Evolutionary conservation across 1,140 invertebrate species (phyloP).

Genomic region (Cecropterus lyciades): DNA sequence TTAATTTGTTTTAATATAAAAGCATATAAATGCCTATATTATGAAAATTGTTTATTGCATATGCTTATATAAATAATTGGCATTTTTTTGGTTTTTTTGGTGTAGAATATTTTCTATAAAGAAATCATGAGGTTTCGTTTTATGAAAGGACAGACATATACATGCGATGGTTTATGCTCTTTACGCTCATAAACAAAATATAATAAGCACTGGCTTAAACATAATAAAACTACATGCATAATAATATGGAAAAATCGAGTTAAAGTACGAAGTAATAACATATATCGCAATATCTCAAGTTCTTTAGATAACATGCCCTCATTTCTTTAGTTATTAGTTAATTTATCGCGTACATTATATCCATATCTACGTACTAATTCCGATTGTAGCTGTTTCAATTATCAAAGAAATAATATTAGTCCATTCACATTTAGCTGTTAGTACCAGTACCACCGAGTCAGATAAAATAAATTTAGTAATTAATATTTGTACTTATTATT

Average conservation of each 20-base stretch:
- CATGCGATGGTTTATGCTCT: constrained; percentile 64
- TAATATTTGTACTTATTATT: too few species aligned
- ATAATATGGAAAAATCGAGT: not conserved
- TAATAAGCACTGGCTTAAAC: constrained; percentile 52
- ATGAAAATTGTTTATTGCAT: too few species aligned
- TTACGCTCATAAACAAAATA: constrained; percentile 51
- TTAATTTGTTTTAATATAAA: too few species aligned
- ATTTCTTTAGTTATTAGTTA: constrained; percentile 8
- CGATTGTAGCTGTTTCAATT: constrained; percentile 4
- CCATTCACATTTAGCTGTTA: not conserved
- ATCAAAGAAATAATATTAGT: too few species aligned
- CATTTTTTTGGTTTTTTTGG: too few species aligned
- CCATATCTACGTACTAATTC: constrained; percentile 3
- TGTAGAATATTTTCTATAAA: not conserved
- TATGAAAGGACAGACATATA: constrained; percentile 45
- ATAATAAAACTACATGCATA: constrained; percentile 49
- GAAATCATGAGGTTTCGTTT: constrained; percentile 20
- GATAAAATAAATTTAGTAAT: too few species aligned
- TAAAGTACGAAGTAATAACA: not conserved
- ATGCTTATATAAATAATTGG: too few species aligned
- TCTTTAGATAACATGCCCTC: constrained; percentile 27
- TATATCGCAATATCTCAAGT: constrained; percentile 11
- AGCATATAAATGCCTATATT: too few species aligned
- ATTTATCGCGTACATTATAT: constrained; percentile 1
- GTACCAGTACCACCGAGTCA: not conserved